These are phyloP conservation scores for Tuberolachnus salignus DNA, from an alignment of 2,888 invertebrate species.

Conservation along the genomic window DNA sequence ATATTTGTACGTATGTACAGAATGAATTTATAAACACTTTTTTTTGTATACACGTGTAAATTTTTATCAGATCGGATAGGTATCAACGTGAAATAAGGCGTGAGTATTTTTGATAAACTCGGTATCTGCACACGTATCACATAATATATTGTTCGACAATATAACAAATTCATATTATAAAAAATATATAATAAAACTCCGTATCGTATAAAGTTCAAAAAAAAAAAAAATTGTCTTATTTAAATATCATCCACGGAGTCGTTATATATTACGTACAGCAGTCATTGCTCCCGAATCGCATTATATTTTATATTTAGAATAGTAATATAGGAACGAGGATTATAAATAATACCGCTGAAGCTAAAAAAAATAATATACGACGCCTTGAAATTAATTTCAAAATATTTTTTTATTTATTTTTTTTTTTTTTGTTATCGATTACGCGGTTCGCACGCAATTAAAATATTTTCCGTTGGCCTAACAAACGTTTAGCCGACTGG, in stretches of 20 bases:
- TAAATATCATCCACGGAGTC: slow-evolving; percentile 7
- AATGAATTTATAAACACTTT: neutral
- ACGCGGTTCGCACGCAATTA: slow-evolving; percentile 9
- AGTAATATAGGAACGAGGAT: neutral
- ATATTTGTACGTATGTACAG: neutral
- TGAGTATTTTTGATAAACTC: slow-evolving; percentile 11
- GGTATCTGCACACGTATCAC: neutral
- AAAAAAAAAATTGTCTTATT: neutral
- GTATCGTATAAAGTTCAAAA: slow-evolving; percentile 1
- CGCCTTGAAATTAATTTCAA: slow-evolving; percentile 4
- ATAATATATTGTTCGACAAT: neutral
- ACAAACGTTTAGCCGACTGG: no score
- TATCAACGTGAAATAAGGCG: neutral
- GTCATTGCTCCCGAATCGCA: slow-evolving; percentile 15
- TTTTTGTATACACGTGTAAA: neutral
- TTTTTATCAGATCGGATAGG: neutral
- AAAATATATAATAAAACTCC: slow-evolving; percentile 9
- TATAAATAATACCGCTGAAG: slow-evolving; percentile 15
- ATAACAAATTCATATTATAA: no score
- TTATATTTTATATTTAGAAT: slow-evolving; percentile 31
- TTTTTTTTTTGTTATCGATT: no score
- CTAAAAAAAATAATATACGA: slow-evolving; percentile 33
- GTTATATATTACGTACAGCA: neutral
- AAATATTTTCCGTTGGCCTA: neutral
- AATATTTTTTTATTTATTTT: slow-evolving; percentile 2